Percentiles rank a stretch among this genome's conserved stretches.
Evolutionary conservation across 2,888 invertebrate species (phyloP).

Genomic region (Patella depressa): DNA sequence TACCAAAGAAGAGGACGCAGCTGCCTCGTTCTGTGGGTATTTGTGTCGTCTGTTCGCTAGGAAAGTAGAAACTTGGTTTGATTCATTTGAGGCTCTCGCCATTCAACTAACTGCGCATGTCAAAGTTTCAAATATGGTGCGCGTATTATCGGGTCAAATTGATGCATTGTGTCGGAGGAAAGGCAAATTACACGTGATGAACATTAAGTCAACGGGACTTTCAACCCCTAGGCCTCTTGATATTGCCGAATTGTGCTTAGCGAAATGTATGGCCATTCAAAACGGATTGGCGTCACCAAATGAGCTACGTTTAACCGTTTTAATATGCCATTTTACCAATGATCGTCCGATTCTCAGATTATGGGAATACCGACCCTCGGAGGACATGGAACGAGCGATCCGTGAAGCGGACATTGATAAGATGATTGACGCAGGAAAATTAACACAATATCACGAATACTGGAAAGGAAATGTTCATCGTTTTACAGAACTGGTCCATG

Average conservation of each 20-base stretch:
- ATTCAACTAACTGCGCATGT: constrained; percentile 58
- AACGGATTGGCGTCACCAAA: constrained; percentile 54
- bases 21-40: constrained; percentile 48
- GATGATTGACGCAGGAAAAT: constrained; percentile 58
- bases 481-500: background rate
- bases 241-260: constrained; percentile 56
- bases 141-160: constrained; percentile 55
- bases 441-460: constrained; percentile 57
- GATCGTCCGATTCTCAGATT: constrained; percentile 56
- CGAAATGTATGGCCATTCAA: constrained; percentile 57
- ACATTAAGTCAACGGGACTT: constrained; percentile 55
- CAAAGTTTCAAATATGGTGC: constrained; percentile 58
- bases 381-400: constrained; percentile 55
- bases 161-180: constrained; percentile 49
- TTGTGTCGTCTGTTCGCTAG: constrained; percentile 54
- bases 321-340: constrained; percentile 52
- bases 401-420: constrained; percentile 57
- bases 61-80: constrained; percentile 58
- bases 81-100: constrained; percentile 55
- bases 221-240: constrained; percentile 58
- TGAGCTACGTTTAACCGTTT: constrained; percentile 46
- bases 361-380: constrained; percentile 55
- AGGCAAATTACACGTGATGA: constrained; percentile 48
- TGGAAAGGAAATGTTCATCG: constrained; percentile 52
- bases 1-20: constrained; percentile 23